Evolutionary conservation across 2,113 vertebrate genomes (phyloP).

Genomic region (Scartelaos histophorus): DNA sequence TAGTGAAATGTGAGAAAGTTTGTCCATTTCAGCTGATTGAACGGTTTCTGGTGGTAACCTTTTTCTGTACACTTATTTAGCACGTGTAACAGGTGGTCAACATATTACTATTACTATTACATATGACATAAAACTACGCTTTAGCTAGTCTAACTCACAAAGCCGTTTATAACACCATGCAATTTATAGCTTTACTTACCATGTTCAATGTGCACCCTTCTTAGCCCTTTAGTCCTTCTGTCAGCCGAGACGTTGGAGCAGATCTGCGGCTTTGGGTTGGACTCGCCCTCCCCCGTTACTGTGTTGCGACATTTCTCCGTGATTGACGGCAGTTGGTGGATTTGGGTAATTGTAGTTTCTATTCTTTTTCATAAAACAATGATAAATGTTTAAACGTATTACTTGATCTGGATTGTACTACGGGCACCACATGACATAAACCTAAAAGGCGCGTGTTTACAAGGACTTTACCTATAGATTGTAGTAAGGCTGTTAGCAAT

Average conservation of each 20-base stretch:
- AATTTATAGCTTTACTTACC: slow-evolving; percentile 51
- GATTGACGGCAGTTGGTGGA: slow-evolving; percentile 10
- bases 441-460: not conserved
- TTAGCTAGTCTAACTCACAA: not conserved
- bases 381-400: not conserved
- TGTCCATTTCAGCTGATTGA: not conserved
- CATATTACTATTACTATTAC: not conserved
- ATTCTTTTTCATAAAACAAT: not conserved
- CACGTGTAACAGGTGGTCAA: not conserved
- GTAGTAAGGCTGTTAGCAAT: not conserved
- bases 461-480: too few relatives aligned
- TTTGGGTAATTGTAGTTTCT: slow-evolving; percentile 48
- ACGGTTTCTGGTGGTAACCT: not conserved
- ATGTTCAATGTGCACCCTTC: slow-evolving; percentile 36
- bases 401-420: not conserved
- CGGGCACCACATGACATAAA: not conserved
- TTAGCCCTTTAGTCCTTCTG: slow-evolving; percentile 24
- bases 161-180: not conserved
- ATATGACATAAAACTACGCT: not conserved
- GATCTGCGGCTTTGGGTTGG: not conserved
- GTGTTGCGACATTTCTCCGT: slow-evolving; percentile 25
- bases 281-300: slow-evolving; percentile 51
- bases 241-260: not conserved
- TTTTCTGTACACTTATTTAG: not conserved
- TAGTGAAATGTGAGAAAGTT: not conserved